Percentiles rank a stretch among this genome's conserved stretches.
These are phyloP conservation scores for human DNA, from an alignment of 2,113 vertebrate species.

Conservation along the genomic window GRCh38 chr16:72196501-72197000, in stretches of 20 bases:
- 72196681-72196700: conserved; percentile 17
- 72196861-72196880: conserved; percentile 50
- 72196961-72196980: not conserved
- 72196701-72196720: not conserved
- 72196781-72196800: not conserved
- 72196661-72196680: conserved; percentile 13
- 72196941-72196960: not conserved
- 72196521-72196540: conserved; percentile 20
- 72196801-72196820: conserved; percentile 46
- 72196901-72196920: not conserved
- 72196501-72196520: conserved; percentile 60
- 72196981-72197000: not conserved
- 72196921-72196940: not conserved
- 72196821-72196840: not conserved
- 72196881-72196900: not conserved
- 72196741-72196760: not conserved
- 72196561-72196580: not conserved
- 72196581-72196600: not conserved
- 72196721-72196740: not conserved
- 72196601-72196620: not conserved
- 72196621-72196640: conserved; percentile 49
- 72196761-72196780: not conserved
- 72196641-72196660: not conserved
- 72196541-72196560: not conserved
- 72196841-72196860: not conserved